Evolutionary conservation across 1,140 invertebrate species (phyloP), one percentile per base, ranked within the genome.

Genomic region (Drosophila aff.): DNA sequence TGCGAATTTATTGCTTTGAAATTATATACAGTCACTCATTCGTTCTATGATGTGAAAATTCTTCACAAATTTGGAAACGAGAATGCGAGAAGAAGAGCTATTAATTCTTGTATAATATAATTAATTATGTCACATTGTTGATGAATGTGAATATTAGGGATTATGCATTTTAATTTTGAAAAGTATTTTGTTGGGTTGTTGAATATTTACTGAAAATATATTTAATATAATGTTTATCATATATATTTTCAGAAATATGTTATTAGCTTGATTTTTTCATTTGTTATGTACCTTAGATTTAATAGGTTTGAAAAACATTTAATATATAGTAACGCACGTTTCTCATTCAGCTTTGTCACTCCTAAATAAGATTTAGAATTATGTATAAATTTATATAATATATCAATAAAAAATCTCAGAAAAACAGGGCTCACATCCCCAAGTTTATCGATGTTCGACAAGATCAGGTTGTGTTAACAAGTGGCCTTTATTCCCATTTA

Each of bases 391-490:
- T 5, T 10, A 46, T 11, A n/a, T 5, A 28, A 16, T n/a, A 28
- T 49, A 44, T 41, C 15, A 8, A 41, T 41, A 41, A n/a, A 44
- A 44, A 6, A 44, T 21, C 11, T 7, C 10, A 1, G 0, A 46
- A 2, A n/a, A 18, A 21, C 10, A 21, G n/a, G 41, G 2, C 18
- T 49, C 41, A 47, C 43, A 11, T 11, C 15, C 26, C 13, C 4
- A 16, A 18, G 10, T 16, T 36, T 58, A 46, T 10, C 5, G 21
- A 40, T 62, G 15, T 33, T 7, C 5, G 8, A 31, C 49, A 53
- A 44, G 31, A 55, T 60, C n/a, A 38, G 44, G 18, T 16, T 38
- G n/a, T 60, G 68, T 50, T 73, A 52, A 61, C 38, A 73, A 61
- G 55, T 60, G 50, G 52, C 38, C 23, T 23, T 23, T 23, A 21